Evolutionary conservation across 2,888 invertebrate species (phyloP).

Genomic region (Xanthia togata): DNA sequence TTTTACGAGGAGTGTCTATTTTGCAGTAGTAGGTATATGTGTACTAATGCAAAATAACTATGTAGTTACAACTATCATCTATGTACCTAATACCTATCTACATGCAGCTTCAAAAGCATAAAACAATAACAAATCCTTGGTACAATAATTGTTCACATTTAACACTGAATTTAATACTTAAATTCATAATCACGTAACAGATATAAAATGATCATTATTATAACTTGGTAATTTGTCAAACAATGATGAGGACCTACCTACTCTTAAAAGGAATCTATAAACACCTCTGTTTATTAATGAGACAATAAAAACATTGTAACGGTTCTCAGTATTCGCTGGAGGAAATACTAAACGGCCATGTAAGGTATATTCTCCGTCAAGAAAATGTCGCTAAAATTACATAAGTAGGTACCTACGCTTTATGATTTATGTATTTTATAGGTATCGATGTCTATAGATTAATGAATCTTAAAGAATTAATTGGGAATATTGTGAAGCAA

Average conservation of each 20-base stretch:
- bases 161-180: constrained; percentile 25
- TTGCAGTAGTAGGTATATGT: neutral
- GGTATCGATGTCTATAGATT: neutral
- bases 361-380: constrained; percentile 21
- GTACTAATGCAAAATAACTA: too few relatives aligned
- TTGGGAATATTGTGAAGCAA: neutral
- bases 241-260: constrained; percentile 13
- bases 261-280: constrained; percentile 14
- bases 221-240: neutral
- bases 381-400: constrained; percentile 9
- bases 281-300: constrained; percentile 12
- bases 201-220: constrained; percentile 41
- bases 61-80: neutral
- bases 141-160: neutral
- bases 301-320: constrained; percentile 39
- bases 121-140: neutral
- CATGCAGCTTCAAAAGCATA: neutral
- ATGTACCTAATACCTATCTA: neutral
- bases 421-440: constrained; percentile 12
- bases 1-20: too few relatives aligned
- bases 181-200: constrained; percentile 57
- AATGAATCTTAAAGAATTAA: neutral
- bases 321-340: constrained; percentile 37
- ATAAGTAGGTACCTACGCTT: neutral
- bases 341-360: constrained; percentile 22